Conservation (phyloP, 2,888 invertebrate species). For the Phortica okadai region DNA sequence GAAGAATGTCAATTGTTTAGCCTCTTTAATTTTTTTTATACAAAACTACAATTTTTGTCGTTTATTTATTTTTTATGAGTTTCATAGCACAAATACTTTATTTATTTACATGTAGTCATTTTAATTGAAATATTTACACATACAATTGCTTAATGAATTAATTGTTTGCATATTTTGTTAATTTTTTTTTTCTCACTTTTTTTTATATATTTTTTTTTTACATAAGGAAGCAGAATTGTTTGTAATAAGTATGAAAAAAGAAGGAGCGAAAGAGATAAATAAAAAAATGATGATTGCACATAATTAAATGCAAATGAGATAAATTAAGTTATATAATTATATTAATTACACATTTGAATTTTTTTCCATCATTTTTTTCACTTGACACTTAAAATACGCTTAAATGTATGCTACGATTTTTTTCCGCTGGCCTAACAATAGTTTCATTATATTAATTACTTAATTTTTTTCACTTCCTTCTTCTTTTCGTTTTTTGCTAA, state of each 20-base stretch:
- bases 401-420: slow-evolving; percentile 52
- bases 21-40: slow-evolving; percentile 3
- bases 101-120: slow-evolving; percentile 32
- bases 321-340: slow-evolving; percentile 9
- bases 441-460: slow-evolving; percentile 15
- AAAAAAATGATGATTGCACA: not conserved
- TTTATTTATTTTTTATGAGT: slow-evolving; percentile 5
- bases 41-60: not conserved
- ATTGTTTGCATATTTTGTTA: not conserved
- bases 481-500: slow-evolving; percentile 47
- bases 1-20: not conserved
- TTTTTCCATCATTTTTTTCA: not conserved
- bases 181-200: not conserved
- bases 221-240: slow-evolving; percentile 12
- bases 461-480: slow-evolving; percentile 33
- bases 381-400: slow-evolving; percentile 23
- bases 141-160: slow-evolving; percentile 5
- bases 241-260: not conserved
- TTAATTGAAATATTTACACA: slow-evolving; percentile 37
- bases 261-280: not conserved
- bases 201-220: slow-evolving; percentile 1
- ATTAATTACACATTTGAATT: slow-evolving; percentile 4
- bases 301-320: slow-evolving; percentile 11
- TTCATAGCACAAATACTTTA: slow-evolving; percentile 12
- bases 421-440: slow-evolving; percentile 17